Evolutionary conservation across 2,113 vertebrate species (phyloP).

Genomic region (Hassar affinis): DNA sequence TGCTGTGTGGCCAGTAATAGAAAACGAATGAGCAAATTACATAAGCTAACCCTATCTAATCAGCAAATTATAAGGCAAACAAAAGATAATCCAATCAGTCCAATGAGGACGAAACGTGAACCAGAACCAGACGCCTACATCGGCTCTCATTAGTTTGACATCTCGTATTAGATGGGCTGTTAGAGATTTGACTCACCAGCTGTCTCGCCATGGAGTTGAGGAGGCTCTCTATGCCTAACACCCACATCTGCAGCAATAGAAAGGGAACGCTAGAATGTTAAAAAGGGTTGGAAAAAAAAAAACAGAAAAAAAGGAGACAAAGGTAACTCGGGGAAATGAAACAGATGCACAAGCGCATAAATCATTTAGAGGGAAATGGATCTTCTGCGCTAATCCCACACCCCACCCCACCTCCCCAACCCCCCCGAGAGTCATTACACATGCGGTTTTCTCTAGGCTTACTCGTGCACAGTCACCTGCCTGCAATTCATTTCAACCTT

Average conservation of each 20-base stretch:
- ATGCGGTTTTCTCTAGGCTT: neutral
- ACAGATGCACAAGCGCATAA: slow-evolving; percentile 50
- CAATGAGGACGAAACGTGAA: slow-evolving; percentile 2
- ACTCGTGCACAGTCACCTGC: slow-evolving; percentile 3
- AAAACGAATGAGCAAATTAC: neutral
- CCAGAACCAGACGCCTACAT: slow-evolving; percentile 3
- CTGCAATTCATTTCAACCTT: slow-evolving; percentile 3
- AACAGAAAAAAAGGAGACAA: neutral
- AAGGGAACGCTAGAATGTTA: neutral
- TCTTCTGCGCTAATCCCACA: neutral
- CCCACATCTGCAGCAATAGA: slow-evolving; percentile 56
- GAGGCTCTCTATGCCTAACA: slow-evolving; percentile 54
- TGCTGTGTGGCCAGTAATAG: neutral
- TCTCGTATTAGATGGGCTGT: neutral
- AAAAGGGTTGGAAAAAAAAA: neutral
- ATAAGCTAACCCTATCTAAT: neutral
- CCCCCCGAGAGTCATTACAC: slow-evolving; percentile 31
- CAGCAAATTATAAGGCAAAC: neutral
- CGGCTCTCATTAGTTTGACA: slow-evolving; percentile 11
- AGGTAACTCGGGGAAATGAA: neutral
- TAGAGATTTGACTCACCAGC: slow-evolving; percentile 57
- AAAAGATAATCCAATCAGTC: slow-evolving; percentile 11
- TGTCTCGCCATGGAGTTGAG: slow-evolving; percentile 57
- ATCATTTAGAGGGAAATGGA: slow-evolving; percentile 52
- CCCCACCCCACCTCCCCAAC: too few relatives aligned